phyloP scores from a whole-genome alignment of 2,888 invertebrate genomes.

The Hipparchia sbordonii region DNA sequence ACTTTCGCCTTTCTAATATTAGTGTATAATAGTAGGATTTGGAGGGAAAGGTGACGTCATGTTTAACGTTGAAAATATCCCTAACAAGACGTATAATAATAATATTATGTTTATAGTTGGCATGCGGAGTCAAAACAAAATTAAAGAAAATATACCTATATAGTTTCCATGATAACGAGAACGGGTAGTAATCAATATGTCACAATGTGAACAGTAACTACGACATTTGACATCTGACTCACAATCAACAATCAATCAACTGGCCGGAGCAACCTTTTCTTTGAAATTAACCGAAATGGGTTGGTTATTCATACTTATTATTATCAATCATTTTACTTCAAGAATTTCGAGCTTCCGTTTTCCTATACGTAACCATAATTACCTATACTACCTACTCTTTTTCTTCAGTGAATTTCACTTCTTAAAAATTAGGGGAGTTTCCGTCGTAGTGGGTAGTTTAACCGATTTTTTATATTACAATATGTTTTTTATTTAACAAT shows the following conservation, averaged over 20 bases:
- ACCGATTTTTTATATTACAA: no score
- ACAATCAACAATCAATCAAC: constrained; percentile 37
- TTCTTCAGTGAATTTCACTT: background rate
- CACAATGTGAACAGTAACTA: constrained; percentile 15
- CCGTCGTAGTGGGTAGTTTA: no score
- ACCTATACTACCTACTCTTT: background rate
- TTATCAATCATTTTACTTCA: constrained; percentile 15
- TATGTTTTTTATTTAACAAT: no score
- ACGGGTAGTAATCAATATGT: constrained; percentile 11
- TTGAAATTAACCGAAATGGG: constrained; percentile 20
- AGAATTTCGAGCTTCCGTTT: constrained; percentile 21
- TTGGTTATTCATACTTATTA: constrained; percentile 2
- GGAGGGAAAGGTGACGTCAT: no score
- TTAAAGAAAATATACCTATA: no score
- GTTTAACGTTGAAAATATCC: no score
- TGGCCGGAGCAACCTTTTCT: constrained; percentile 29
- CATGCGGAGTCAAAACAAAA: no score
- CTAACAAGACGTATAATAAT: no score
- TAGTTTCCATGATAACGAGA: no score
- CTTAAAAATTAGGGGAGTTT: background rate
- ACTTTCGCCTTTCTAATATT: no score
- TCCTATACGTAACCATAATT: background rate
- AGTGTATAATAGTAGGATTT: no score
- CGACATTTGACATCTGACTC: constrained; percentile 34
- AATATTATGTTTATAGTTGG: no score